These are phyloP conservation scores for Polypedilum pembai DNA, from an alignment of 1,140 invertebrate genomes.

Conservation along the genomic window DNA sequence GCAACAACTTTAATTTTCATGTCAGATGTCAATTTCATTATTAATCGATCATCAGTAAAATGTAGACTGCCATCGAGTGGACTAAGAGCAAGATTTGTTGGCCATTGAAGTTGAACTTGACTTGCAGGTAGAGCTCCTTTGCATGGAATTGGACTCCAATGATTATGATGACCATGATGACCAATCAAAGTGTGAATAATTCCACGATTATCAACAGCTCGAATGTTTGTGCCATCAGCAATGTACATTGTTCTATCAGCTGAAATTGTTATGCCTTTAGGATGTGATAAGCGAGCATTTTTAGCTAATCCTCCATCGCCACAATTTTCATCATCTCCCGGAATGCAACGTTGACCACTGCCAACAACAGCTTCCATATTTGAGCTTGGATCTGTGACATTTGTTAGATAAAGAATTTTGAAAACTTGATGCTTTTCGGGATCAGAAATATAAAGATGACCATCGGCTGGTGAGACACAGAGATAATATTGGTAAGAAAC, in stretches of 20 bases:
- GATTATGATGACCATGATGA: constrained; percentile 83
- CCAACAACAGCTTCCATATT: constrained; percentile 89
- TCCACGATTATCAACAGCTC: constrained; percentile 80
- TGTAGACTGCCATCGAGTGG: constrained; percentile 89
- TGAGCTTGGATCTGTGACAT: constrained; percentile 69
- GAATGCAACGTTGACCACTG: constrained; percentile 91
- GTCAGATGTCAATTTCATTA: constrained; percentile 84
- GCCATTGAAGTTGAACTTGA: constrained; percentile 89
- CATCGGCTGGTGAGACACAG: constrained; percentile 89
- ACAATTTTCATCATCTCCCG: constrained; percentile 81
- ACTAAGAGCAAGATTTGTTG: constrained; percentile 84
- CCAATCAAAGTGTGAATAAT: constrained; percentile 91
- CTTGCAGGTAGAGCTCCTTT: constrained; percentile 67
- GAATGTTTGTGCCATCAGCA: constrained; percentile 87
- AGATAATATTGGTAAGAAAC: constrained; percentile 93
- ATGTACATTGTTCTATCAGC: constrained; percentile 89
- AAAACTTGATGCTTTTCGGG: constrained; percentile 85
- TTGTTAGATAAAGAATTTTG: constrained; percentile 62
- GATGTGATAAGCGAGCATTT: constrained; percentile 88
- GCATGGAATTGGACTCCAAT: constrained; percentile 84
- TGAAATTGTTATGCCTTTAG: constrained; percentile 90
- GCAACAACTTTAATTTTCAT: constrained; percentile 85
- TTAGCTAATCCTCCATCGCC: constrained; percentile 88
- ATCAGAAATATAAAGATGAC: constrained; percentile 90
- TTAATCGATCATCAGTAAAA: constrained; percentile 90